A percentile compares a stretch with the other conserved stretches of the same genome.
Evolutionary conservation across 2,797 vertebrate species (phyloP).

Genomic region (Peromyscus nudipes): DNA sequence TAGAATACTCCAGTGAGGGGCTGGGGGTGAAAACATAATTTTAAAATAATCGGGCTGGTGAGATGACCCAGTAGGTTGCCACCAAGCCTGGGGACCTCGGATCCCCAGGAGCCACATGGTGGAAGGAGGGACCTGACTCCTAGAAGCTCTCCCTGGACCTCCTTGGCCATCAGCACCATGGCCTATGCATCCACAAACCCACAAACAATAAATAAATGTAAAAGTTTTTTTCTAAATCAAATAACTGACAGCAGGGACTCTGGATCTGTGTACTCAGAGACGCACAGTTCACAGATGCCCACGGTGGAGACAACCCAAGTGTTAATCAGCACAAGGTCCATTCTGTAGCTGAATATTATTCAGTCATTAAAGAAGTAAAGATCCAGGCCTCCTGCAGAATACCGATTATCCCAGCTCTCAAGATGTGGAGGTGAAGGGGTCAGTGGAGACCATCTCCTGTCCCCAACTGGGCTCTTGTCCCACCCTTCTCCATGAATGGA

Average conservation of each 20-base stretch:
- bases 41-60: not conserved
- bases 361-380: not conserved
- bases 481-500: not conserved
- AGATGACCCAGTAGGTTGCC: not conserved
- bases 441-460: not conserved
- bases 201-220: not conserved
- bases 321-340: not conserved
- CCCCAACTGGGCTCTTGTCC: not conserved
- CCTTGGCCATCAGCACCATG: not conserved
- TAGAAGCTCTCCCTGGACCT: too few relatives aligned
- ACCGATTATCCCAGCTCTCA: not conserved
- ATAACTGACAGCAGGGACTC: not conserved
- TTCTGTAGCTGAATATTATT: not conserved
- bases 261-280: not conserved
- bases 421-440: not conserved
- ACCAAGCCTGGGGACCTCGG: not conserved
- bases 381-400: not conserved
- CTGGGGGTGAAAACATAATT: not conserved
- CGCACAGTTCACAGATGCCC: not conserved
- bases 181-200: not conserved
- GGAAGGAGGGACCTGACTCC: not conserved
- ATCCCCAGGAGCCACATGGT: not conserved
- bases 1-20: not conserved
- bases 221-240: not conserved
- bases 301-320: not conserved